A percentile compares a stretch with the other conserved stretches of the same genome.
Conservation (phyloP, 2,797 vertebrate species). For the Sebastes oblongus region DNA sequence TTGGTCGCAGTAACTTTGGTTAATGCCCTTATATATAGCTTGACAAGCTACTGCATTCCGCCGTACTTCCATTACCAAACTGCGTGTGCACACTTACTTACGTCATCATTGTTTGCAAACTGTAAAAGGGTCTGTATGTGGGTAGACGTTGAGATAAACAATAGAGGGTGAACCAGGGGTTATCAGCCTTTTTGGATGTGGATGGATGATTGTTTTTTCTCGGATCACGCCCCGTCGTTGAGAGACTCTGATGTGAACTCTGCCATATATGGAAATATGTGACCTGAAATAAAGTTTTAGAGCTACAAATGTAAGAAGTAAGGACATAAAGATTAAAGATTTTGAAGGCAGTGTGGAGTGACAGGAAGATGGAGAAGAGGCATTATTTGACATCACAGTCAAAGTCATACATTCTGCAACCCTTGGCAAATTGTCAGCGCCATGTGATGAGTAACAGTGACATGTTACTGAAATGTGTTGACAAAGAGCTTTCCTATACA, state of each 20-base stretch:
- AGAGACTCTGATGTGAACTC: not conserved
- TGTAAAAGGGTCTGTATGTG: not conserved
- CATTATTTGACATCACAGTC: conserved; percentile 41
- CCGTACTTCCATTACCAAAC: too few relatives aligned
- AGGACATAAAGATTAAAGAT: not conserved
- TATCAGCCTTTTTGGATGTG: not conserved
- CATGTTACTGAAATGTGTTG: conserved; percentile 32
- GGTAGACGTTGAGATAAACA: not conserved
- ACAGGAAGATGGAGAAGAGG: conserved; percentile 2
- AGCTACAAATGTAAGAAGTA: not conserved
- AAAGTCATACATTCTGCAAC: conserved; percentile 39
- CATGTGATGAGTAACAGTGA: conserved; percentile 20
- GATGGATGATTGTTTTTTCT: not conserved
- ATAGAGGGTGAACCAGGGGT: not conserved
- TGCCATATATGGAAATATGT: not conserved
- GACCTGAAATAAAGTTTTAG: not conserved
- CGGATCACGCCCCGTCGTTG: not conserved
- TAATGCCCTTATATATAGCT: too few relatives aligned
- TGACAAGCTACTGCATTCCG: too few relatives aligned
- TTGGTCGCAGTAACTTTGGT: too few relatives aligned
- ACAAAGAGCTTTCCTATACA: conserved; percentile 33
- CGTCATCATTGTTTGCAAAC: too few relatives aligned
- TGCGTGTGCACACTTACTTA: too few relatives aligned
- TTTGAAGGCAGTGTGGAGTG: not conserved
- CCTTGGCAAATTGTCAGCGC: conserved; percentile 43